A percentile compares a stretch with the other conserved stretches of the same genome.
Conservation (phyloP, 1,140 invertebrate species). For the Drosophila bipectinata region DNA sequence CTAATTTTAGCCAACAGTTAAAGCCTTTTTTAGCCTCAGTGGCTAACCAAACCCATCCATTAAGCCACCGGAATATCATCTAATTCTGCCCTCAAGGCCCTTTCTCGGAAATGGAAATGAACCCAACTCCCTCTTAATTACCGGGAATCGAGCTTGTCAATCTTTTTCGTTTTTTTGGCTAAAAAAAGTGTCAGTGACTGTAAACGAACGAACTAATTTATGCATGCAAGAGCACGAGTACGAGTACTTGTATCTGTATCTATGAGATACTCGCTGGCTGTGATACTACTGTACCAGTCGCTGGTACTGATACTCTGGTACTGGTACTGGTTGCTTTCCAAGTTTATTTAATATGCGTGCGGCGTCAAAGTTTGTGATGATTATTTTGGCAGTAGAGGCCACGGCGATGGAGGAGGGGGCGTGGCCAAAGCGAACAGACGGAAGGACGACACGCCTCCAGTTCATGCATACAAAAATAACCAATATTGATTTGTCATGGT, state of each 20-base stretch:
- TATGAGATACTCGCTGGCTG: conserved; percentile 55
- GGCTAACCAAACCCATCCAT: conserved; percentile 13
- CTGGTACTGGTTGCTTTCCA: conserved; percentile 18
- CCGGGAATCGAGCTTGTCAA: conserved; percentile 37
- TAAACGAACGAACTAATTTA: conserved; percentile 28
- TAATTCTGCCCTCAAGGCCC: conserved; percentile 32
- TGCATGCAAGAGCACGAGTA: conserved; percentile 25
- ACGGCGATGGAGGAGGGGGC: background rate
- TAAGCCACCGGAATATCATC: conserved; percentile 19
- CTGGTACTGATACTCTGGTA: background rate
- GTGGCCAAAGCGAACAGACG: conserved; percentile 11
- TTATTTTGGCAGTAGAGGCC: conserved; percentile 59
- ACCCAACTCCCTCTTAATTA: conserved; percentile 44
- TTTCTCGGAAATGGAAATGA: background rate
- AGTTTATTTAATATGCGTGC: conserved; percentile 81
- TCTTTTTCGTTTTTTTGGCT: conserved; percentile 28
- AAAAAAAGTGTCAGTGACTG: conserved; percentile 16
- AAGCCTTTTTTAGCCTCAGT: conserved; percentile 22
- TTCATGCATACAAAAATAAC: conserved; percentile 81
- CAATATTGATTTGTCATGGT: conserved; percentile 79
- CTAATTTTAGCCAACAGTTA: conserved; percentile 20
- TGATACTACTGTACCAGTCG: background rate
- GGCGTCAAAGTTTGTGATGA: conserved; percentile 79
- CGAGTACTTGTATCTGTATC: conserved; percentile 57
- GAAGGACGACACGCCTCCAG: conserved; percentile 61